Conservation (phyloP, 2,113 vertebrate species). For the Cyprinodon tularosa region DNA sequence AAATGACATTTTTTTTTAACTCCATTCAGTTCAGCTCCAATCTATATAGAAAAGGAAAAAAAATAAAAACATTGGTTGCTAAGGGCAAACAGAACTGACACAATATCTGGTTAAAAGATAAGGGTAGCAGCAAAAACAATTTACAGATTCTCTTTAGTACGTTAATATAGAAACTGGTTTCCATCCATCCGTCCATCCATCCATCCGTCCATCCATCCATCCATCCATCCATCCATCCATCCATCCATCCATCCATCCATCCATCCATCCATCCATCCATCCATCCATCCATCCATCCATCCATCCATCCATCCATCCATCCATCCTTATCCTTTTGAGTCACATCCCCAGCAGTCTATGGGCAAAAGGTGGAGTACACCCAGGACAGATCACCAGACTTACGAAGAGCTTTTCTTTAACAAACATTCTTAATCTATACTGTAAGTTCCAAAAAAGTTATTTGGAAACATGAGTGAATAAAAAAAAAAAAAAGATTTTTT, state of each 20-base stretch:
- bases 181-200: background rate
- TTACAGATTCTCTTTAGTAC: background rate
- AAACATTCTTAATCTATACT: background rate
- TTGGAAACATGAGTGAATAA: background rate
- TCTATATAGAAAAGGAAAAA: background rate
- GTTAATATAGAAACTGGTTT: background rate
- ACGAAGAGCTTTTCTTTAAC: background rate
- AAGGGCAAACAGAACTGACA: background rate
- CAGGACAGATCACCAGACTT: too few species aligned
- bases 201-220: too few species aligned
- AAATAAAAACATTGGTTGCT: background rate
- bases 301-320: too few species aligned
- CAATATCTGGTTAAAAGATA: background rate
- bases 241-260: too few species aligned
- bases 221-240: too few species aligned
- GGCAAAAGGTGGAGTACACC: too few species aligned
- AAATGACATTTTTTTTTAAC: too few species aligned
- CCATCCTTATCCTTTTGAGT: too few species aligned
- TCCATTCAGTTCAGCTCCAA: too few species aligned
- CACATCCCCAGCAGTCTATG: too few species aligned
- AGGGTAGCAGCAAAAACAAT: background rate
- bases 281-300: too few species aligned
- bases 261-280: too few species aligned
- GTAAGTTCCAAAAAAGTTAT: background rate
- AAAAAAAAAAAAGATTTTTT: background rate